Evolutionary conservation across 2,797 vertebrate genomes (phyloP), one percentile per base, ranked within the genome.

Genomic region (Tympanoctomys barrerae): DNA sequence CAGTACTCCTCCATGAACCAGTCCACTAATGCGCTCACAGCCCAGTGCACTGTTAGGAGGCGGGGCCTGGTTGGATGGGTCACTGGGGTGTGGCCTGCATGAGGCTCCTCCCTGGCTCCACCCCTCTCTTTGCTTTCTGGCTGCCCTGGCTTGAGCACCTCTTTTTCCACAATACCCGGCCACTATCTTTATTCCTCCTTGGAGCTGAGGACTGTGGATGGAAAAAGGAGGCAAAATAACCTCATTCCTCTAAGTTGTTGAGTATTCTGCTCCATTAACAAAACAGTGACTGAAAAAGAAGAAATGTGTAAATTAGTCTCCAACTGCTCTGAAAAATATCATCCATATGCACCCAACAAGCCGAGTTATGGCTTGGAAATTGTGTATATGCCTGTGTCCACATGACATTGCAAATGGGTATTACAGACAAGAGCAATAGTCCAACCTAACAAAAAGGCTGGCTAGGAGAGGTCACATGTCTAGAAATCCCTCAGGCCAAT

Each of bases 251-350:
- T 73, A 42, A 12, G 42, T 42, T 73, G 39, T 73, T 11, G 24
- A 11, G 39, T 73, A 39, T 73, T 73, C 42, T 73, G 9, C 24
- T 73, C 36, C 21, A 42, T 39, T 39, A 42, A 42, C 22, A 42
- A 73, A 36, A 73, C 26, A 42, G 71, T 73, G 71, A 42, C 71
- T 73, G 71, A 42, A 24, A 71, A 21, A 71, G 68, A 89, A 92
- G 21, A 91, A 81, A 95, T 64, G 0, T 59, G 13, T 78, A 36
- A 24, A 77, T 96, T 84, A 39, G 21, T 68, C 21, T 39, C 6
- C 16, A 88, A 52, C 5, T 36, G 83, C 59, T 85, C 77, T 87
- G 14, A 96, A 7, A 94, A 92, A 78, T 85, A n/a, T 33, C 9
- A 61, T n/a, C 79, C 36, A 18, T 31, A 22, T 80, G 59, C 84